Evolutionary conservation across 2,113 vertebrate species (phyloP), one percentile per base, ranked within the genome.

Genomic region (Cisticola juncidis): DNA sequence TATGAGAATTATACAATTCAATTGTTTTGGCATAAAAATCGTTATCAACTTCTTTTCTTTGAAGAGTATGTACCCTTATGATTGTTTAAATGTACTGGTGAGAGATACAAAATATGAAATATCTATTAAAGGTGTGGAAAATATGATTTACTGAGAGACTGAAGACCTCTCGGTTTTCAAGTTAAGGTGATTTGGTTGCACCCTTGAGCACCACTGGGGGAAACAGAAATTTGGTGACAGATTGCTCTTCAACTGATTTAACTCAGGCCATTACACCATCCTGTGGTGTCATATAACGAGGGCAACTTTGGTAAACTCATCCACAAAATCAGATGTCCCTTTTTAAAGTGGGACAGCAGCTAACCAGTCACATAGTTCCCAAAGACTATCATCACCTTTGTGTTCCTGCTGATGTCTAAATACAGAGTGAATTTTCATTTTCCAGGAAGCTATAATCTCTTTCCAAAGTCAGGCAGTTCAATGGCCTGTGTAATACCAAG

Each of bases 31-130:
- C 38, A 86, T 47, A 87, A 95, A 95, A 94, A 94, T 87, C 90
- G 35, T 97, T 97, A 97, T 91, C 92, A 95, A 95, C 90, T 62
- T 81, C 8, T 96, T 97, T 90, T 95, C 90, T 93, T 88, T 40
- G 68, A 82, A 64, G 45, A 62, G 8, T 35, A 4, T 47, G 61
- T 71, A 86, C 74, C 77, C 68, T 84, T 95, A 92, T 64, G 47
- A 92, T 94, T 90, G 81, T 92, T 96, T 95, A 65, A 82, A 64
- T 21, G 10, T 68, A 58, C 51, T 51, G 48, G 29, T 68, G 73
- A 66, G 51, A 81, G 40, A 74, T 21, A 66, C 13, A 31, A 91
- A 40, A n/a, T 53, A 78, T 16, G 58, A 91, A 84, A 9, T 21
- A 47, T 56, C 9, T 68, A 80, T 62, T 93, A 69, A 82, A 86